A percentile compares a stretch with the other conserved stretches of the same genome.
These are phyloP conservation scores for Tromatobia lineatoria DNA, from an alignment of 2,888 invertebrate genomes.

Conservation along the genomic window DNA sequence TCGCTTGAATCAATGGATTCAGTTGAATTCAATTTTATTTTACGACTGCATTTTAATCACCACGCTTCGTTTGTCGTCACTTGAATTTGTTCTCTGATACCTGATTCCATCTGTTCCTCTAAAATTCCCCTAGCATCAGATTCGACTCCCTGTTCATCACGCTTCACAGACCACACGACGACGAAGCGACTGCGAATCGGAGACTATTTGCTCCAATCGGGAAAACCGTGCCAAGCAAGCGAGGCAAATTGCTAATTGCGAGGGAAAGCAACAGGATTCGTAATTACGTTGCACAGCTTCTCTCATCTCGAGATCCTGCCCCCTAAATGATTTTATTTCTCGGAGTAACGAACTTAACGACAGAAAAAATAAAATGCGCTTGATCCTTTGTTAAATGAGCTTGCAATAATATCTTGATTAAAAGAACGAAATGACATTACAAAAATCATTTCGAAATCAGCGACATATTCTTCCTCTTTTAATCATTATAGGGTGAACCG, in stretches of 20 bases:
- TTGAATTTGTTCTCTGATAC: slow-evolving; percentile 16
- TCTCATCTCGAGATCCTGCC: slow-evolving; percentile 1
- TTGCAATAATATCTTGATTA: background rate
- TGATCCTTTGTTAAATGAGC: background rate
- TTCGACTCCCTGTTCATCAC: slow-evolving; percentile 15
- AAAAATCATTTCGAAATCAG: too few relatives aligned
- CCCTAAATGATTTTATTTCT: background rate
- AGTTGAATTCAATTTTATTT: background rate
- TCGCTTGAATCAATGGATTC: background rate
- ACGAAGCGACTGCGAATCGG: slow-evolving; percentile 26
- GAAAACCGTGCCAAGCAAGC: slow-evolving; percentile 15
- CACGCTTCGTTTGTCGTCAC: background rate
- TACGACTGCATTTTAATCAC: background rate
- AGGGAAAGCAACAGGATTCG: slow-evolving; percentile 60
- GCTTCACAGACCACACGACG: slow-evolving; percentile 20
- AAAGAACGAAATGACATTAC: too few relatives aligned
- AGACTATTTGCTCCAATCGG: slow-evolving; percentile 38
- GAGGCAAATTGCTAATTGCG: slow-evolving; percentile 60
- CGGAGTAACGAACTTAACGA: background rate
- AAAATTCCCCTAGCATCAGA: background rate
- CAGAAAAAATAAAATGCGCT: background rate
- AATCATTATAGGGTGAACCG: too few relatives aligned
- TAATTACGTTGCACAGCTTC: slow-evolving; percentile 46
- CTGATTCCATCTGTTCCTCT: slow-evolving; percentile 30
- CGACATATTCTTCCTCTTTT: too few relatives aligned